Evolutionary conservation across 2,113 vertebrate genomes (phyloP).

Genomic region (Scartelaos histophorus): DNA sequence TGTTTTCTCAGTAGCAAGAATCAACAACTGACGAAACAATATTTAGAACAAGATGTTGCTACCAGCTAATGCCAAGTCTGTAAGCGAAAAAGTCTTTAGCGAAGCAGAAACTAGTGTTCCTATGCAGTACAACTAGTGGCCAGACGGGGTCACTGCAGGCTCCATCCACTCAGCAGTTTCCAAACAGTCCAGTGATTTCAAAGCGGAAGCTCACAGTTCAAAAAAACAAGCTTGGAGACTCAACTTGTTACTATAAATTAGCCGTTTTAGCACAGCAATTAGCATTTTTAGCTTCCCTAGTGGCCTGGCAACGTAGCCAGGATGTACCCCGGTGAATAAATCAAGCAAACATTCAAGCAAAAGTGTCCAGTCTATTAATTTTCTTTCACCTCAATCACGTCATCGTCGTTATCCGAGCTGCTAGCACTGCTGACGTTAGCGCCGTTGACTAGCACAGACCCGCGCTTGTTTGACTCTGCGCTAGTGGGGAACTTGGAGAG

Average conservation of each 20-base stretch:
- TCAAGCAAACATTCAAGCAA: slow-evolving; percentile 5
- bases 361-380: slow-evolving; percentile 59
- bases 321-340: slow-evolving; percentile 7
- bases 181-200: slow-evolving; percentile 58
- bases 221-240: not conserved
- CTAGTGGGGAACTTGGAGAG: slow-evolving; percentile 80
- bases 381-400: slow-evolving; percentile 88
- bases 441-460: slow-evolving; percentile 74
- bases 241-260: not conserved
- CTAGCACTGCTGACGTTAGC: slow-evolving; percentile 48
- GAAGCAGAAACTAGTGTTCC: slow-evolving; percentile 48
- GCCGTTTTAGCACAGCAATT: not conserved
- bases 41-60: slow-evolving; percentile 53
- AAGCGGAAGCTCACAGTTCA: slow-evolving; percentile 62
- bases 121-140: slow-evolving; percentile 61
- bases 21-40: slow-evolving; percentile 49
- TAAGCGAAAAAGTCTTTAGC: slow-evolving; percentile 58
- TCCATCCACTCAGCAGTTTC: slow-evolving; percentile 44
- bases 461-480: slow-evolving; percentile 79
- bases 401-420: slow-evolving; percentile 74
- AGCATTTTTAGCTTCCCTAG: slow-evolving; percentile 25
- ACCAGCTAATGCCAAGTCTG: slow-evolving; percentile 46
- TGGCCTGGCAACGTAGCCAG: slow-evolving; percentile 8
- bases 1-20: slow-evolving; percentile 19
- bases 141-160: slow-evolving; percentile 51